Conservation (phyloP, 1,140 invertebrate species). For the Zaprionus davidi region DNA sequence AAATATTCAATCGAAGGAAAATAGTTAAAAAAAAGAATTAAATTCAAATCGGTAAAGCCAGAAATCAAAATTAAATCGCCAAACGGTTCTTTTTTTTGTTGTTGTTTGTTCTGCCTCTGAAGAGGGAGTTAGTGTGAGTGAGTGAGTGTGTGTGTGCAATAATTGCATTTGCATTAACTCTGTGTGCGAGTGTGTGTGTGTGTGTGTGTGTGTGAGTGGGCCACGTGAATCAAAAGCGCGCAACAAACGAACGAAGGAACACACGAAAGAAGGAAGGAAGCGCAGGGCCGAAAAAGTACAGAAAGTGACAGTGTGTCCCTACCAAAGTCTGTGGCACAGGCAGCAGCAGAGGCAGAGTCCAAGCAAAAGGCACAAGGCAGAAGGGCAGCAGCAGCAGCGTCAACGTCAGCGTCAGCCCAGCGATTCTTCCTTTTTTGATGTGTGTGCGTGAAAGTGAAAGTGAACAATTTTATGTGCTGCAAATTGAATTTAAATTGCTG, state of each 20-base stretch:
- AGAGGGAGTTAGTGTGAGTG: conserved; percentile 1
- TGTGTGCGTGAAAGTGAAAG: conserved; percentile 49
- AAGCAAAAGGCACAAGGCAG: conserved; percentile 6
- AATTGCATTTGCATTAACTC: conserved; percentile 35
- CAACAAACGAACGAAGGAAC: conserved; percentile 53
- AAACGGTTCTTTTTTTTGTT: conserved; percentile 23
- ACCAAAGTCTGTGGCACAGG: conserved; percentile 18
- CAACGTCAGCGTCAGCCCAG: conserved; percentile 9
- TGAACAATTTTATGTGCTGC: conserved; percentile 17
- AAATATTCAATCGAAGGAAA: background rate
- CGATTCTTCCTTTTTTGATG: conserved; percentile 24
- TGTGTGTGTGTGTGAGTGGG: conserved; percentile 43
- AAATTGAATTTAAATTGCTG: conserved; percentile 29
- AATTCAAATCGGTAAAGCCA: conserved; percentile 25
- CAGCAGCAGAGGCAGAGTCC: conserved; percentile 10
- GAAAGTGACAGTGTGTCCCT: conserved; percentile 62
- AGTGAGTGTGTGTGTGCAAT: conserved; percentile 26
- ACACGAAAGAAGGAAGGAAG: conserved; percentile 15
- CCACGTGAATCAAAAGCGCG: conserved; percentile 78
- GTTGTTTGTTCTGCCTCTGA: conserved; percentile 5
- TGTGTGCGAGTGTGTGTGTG: background rate
- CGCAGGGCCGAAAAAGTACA: conserved; percentile 31
- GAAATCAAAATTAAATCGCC: conserved; percentile 15
- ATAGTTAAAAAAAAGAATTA: conserved; percentile 6
- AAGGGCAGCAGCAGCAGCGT: conserved; percentile 8